Conservation (phyloP, 1,140 invertebrate species). For the Reticulitermes speratus region DNA sequence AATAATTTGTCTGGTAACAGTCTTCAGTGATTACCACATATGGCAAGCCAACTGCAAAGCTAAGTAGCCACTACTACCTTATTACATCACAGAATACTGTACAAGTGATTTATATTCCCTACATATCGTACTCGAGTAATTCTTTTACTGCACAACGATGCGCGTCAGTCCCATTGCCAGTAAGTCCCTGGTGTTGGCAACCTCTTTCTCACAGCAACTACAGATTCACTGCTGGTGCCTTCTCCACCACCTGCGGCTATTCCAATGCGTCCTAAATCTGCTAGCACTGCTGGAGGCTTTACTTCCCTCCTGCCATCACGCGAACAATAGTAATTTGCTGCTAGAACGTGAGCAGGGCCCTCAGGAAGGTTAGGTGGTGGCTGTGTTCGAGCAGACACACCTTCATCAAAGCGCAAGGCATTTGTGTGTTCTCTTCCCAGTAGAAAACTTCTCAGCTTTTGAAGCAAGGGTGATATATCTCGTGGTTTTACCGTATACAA, state of each 20-base stretch:
- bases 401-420: slow-evolving; percentile 39
- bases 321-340: slow-evolving; percentile 48
- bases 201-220: not conserved
- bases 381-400: slow-evolving; percentile 41
- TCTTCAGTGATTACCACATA: too few relatives aligned
- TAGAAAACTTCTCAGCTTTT: slow-evolving; percentile 23
- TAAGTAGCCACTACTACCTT: too few relatives aligned
- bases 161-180: slow-evolving; percentile 34
- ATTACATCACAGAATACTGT: too few relatives aligned
- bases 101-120: too few relatives aligned
- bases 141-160: slow-evolving; percentile 34
- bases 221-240: not conserved
- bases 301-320: slow-evolving; percentile 47
- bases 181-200: slow-evolving; percentile 2
- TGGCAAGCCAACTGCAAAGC: too few relatives aligned
- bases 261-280: slow-evolving; percentile 21
- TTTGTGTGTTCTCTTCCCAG: slow-evolving; percentile 36
- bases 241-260: not conserved
- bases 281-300: slow-evolving; percentile 43
- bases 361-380: slow-evolving; percentile 47
- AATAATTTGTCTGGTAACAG: too few relatives aligned
- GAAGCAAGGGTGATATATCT: slow-evolving; percentile 25
- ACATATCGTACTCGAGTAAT: too few relatives aligned
- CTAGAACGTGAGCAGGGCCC: slow-evolving; percentile 46
- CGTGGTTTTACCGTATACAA: slow-evolving; percentile 30